Conservation (phyloP, 2,113 vertebrate species). For the Dromiciops gliroides region DNA sequence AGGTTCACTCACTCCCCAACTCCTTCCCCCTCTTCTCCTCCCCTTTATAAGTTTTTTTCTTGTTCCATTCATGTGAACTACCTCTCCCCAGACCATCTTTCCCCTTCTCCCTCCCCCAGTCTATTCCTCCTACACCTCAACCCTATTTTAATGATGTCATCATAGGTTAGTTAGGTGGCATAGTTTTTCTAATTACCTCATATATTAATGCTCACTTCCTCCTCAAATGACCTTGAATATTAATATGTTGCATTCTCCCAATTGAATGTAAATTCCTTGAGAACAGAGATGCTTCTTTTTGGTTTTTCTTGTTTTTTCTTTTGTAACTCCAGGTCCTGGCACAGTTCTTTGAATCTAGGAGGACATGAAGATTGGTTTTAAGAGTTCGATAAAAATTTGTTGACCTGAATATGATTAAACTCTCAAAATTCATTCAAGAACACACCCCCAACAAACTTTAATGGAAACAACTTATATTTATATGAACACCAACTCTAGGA, state of each 20-base stretch:
- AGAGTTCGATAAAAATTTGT: neutral
- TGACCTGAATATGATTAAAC: neutral
- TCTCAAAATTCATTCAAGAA: neutral
- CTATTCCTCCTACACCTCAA: too few relatives aligned
- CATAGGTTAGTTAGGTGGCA: too few relatives aligned
- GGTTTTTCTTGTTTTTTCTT: neutral
- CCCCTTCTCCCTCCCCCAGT: too few relatives aligned
- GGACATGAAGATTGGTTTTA: neutral
- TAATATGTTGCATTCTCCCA: neutral
- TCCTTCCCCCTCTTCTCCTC: too few relatives aligned
- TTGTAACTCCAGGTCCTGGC: neutral
- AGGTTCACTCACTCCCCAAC: too few relatives aligned
- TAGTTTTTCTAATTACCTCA: neutral
- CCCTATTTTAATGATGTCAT: too few relatives aligned
- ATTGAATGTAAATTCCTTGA: neutral
- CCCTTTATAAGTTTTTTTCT: too few relatives aligned
- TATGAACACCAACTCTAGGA: neutral
- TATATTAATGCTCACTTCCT: neutral
- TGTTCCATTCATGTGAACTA: too few relatives aligned
- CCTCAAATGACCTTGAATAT: neutral
- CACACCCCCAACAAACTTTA: neutral
- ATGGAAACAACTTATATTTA: neutral
- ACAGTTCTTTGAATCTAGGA: neutral
- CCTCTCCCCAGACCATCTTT: too few relatives aligned
- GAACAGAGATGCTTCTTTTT: neutral